Conservation (phyloP, 92 coral and sea anemone genomes). For the Muricea muricata region DNA sequence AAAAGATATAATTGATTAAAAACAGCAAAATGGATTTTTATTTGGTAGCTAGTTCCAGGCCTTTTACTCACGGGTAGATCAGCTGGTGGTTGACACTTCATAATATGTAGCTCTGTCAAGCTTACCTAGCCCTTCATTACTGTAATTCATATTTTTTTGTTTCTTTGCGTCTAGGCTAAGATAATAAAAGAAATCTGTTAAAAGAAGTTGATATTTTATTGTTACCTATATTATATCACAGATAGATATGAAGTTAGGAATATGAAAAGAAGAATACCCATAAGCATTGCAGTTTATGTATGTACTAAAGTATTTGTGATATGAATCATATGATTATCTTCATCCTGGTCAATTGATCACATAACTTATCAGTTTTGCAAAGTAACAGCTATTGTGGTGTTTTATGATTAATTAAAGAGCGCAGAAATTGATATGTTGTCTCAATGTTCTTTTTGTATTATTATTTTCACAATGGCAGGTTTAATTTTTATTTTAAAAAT, state of each 20-base stretch:
- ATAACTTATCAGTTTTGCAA: background rate
- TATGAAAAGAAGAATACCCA: background rate
- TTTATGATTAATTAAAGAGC: slow-evolving; percentile 11
- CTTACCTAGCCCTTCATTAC: too few species aligned
- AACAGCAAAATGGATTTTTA: too few species aligned
- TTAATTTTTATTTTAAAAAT: too few species aligned
- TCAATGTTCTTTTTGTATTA: too few species aligned
- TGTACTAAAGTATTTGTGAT: slow-evolving; percentile 19
- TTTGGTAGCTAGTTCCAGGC: too few species aligned
- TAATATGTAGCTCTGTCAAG: too few species aligned
- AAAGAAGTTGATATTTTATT: background rate
- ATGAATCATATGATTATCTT: background rate
- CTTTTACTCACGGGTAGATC: too few species aligned
- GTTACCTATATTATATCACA: background rate
- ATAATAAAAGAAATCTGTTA: background rate
- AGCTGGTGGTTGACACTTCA: too few species aligned
- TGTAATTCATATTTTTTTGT: background rate
- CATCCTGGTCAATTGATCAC: background rate
- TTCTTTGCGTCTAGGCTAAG: background rate
- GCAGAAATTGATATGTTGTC: background rate
- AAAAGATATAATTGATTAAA: too few species aligned
- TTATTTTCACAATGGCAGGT: too few species aligned
- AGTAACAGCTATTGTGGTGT: background rate
- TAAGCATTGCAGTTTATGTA: background rate
- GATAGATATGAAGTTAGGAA: background rate